Conservation (phyloP, 2,888 invertebrate genomes). For the Glyphotaelius pellucidus region DNA sequence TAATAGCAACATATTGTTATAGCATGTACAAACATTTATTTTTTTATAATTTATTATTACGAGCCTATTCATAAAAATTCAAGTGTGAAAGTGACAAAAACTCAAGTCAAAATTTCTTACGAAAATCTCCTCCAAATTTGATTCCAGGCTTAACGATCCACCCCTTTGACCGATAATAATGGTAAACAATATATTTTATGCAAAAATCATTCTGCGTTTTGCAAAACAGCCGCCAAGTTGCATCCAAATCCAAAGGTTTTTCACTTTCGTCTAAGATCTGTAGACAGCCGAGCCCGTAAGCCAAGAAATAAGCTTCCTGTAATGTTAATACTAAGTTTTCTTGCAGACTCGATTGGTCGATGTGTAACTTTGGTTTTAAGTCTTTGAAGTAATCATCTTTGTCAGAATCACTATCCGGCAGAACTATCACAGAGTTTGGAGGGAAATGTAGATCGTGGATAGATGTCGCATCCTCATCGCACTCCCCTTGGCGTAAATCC, state of each 20-base stretch:
- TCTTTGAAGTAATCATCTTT: conserved; percentile 80
- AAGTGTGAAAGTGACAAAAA: background rate
- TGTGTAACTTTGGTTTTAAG: conserved; percentile 79
- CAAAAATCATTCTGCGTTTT: conserved; percentile 80
- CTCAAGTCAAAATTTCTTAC: conserved; percentile 74
- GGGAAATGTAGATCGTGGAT: conserved; percentile 66
- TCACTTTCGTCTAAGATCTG: conserved; percentile 78
- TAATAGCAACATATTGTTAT: conserved; percentile 34
- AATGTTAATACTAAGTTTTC: conserved; percentile 83
- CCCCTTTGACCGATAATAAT: conserved; percentile 91
- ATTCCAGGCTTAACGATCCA: conserved; percentile 94
- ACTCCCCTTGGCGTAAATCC: background rate
- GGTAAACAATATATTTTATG: conserved; percentile 86
- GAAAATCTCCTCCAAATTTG: conserved; percentile 92
- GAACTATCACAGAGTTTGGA: conserved; percentile 76
- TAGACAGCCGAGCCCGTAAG: conserved; percentile 82
- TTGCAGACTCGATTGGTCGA: conserved; percentile 78
- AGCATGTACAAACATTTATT: background rate
- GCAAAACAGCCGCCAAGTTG: conserved; percentile 79
- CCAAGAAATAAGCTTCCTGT: conserved; percentile 88
- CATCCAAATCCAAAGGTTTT: conserved; percentile 74
- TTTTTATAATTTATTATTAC: background rate
- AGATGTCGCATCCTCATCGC: conserved; percentile 20
- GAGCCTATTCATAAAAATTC: background rate
- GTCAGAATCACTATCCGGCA: conserved; percentile 83